Percentiles rank a stretch among this genome's conserved stretches.
phyloP scores from a whole-genome alignment of 2,797 vertebrate genomes.

The Dendrocincla tyrannina region DNA sequence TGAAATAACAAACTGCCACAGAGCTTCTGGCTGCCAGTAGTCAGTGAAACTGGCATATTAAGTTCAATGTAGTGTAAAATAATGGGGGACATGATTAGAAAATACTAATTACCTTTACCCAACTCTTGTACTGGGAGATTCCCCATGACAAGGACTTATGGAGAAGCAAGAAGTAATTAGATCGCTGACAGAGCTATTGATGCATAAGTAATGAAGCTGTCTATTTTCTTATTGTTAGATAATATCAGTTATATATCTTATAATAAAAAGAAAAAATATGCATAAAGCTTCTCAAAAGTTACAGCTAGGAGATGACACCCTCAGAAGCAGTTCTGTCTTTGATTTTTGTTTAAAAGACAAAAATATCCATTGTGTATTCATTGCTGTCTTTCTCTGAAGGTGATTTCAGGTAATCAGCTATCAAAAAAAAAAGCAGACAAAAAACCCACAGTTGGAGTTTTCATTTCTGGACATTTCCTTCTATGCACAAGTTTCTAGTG shows the following conservation, averaged over 20 bases:
- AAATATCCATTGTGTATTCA: neutral
- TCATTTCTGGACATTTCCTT: neutral
- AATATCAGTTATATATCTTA: neutral
- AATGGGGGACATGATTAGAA: neutral
- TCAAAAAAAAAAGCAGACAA: neutral
- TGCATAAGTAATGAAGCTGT: neutral
- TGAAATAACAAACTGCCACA: neutral
- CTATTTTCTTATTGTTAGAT: neutral
- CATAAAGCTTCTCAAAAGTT: neutral
- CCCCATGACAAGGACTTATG: neutral
- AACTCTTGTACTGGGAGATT: neutral
- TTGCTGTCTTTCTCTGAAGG: neutral
- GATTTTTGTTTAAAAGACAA: neutral
- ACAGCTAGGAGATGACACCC: neutral
- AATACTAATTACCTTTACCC: constrained; percentile 27
- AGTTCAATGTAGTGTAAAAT: neutral
- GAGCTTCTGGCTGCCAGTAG: neutral
- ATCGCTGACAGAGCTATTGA: neutral
- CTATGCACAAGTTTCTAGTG: neutral
- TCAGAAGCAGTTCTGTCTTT: neutral
- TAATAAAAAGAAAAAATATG: neutral
- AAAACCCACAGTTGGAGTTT: neutral
- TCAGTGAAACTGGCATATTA: neutral
- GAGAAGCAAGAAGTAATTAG: constrained; percentile 28
- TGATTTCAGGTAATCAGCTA: neutral